Evolutionary conservation across 2,888 invertebrate species (phyloP).

Genomic region (Noctua fimbriata): DNA sequence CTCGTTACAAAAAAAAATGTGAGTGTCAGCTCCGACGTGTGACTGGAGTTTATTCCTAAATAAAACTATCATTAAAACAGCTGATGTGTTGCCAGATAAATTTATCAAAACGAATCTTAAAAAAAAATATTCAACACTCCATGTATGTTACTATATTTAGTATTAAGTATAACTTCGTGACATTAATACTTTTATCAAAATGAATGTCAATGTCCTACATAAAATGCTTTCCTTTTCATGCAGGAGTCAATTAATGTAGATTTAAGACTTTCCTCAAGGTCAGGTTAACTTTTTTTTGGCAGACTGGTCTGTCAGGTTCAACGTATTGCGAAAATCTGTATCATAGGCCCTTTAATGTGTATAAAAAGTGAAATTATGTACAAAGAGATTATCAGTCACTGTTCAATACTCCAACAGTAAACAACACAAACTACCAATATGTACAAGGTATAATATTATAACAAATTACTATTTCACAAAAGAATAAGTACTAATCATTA

Average conservation of each 20-base stretch:
- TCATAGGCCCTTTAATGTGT: conserved; percentile 34
- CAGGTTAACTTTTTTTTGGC: neutral
- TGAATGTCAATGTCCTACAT: conserved; percentile 19
- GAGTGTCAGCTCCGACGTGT: no score
- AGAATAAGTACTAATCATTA: no score
- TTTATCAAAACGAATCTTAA: no score
- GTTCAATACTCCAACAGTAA: conserved; percentile 16
- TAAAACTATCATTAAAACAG: no score
- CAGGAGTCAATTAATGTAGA: neutral
- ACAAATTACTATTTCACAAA: neutral
- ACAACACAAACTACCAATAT: conserved; percentile 49
- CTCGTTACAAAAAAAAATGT: no score
- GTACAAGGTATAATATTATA: conserved; percentile 35
- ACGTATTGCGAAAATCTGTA: conserved; percentile 24
- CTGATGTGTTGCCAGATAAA: no score
- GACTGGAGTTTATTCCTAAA: no score
- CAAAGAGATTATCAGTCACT: conserved; percentile 42
- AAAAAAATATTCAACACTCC: no score
- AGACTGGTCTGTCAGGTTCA: conserved; percentile 25
- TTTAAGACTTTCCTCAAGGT: conserved; percentile 35
- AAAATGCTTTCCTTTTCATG: conserved; percentile 21
- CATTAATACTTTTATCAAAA: no score
- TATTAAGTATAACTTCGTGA: no score
- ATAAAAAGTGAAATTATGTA: conserved; percentile 46
- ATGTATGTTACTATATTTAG: no score